Base-by-base conservation (phyloP, 2,888 invertebrate genomes). In the Meganola albula region DNA sequence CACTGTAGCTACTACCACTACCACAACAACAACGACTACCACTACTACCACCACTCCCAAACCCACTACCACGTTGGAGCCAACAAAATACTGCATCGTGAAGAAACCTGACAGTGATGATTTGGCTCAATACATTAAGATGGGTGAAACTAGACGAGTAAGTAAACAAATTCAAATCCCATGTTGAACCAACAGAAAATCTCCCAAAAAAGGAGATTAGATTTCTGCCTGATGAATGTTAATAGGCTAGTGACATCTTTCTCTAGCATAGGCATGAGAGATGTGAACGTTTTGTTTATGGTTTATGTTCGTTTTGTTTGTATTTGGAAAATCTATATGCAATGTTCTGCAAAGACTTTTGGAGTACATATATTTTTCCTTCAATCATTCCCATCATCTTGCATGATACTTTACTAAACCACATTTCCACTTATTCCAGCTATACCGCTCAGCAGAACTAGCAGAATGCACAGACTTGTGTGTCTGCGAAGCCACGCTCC, bases 401-500 rank as follows among this genome's bases (percentile, higher is more conserved):
- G n/a, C n/a, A n/a, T n/a, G n/a, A n/a, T n/a, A n/a, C n/a, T n/a
- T n/a, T n/a, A n/a, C n/a, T n/a, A n/a, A n/a, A n/a, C n/a, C n/a
- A n/a, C n/a, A n/a, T n/a, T n/a, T n/a, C n/a, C n/a, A n/a, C n/a
- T n/a, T n/a, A n/a, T n/a, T 85, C 18, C 83, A 94, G 93, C 87
- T 94, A 34, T 93, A 93, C 74, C 90, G 92, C 14, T 92, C 94
- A 61, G 94, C 95, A 50, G 95, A 95, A 63, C 90, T 94, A 14
- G 83, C 83, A 0, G 95, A 95, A 64, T 96, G 96, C 76, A 96
- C 96, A 22, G 96, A 96, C 79, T 88, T 96, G 35, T 96, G 96
- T 76, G 91, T 93, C 55, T 96, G 96, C 69, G 92, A 93, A 63
- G 88, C 91, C 38, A 91, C 92, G 0, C 80, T 90, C 27, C 91